A percentile compares a stretch with the other conserved stretches of the same genome.
Evolutionary conservation across 2,888 invertebrate species (phyloP).

Genomic region (Fabriciana adippe): DNA sequence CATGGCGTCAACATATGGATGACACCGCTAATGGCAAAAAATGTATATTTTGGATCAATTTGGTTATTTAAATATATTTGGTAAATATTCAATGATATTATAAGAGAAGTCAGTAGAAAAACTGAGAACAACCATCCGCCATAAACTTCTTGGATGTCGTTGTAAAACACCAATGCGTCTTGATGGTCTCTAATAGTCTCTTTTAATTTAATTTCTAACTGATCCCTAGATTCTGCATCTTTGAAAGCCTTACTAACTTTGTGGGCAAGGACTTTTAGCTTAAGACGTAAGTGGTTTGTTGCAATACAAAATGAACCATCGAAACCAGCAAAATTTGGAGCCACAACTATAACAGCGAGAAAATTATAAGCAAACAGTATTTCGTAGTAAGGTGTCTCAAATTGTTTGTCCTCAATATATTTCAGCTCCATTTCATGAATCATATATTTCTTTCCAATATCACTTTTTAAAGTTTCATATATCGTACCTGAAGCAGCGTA

Average conservation of each 20-base stretch:
- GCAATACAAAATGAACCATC: slow-evolving; percentile 68
- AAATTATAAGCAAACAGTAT: slow-evolving; percentile 59
- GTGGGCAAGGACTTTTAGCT: slow-evolving; percentile 57
- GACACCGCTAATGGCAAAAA: slow-evolving; percentile 55
- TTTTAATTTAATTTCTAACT: slow-evolving; percentile 50
- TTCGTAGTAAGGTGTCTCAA: slow-evolving; percentile 61
- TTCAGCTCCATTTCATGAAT: slow-evolving; percentile 64
- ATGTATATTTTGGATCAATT: slow-evolving; percentile 56
- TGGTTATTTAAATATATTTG: slow-evolving; percentile 53
- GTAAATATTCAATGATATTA: slow-evolving; percentile 64
- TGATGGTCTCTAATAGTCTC: slow-evolving; percentile 60
- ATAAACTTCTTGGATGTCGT: slow-evolving; percentile 56
- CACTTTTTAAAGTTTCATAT: slow-evolving; percentile 54
- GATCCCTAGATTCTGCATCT: slow-evolving; percentile 44
- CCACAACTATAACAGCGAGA: slow-evolving; percentile 51
- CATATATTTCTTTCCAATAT: slow-evolving; percentile 55
- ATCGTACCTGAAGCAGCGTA: slow-evolving; percentile 55
- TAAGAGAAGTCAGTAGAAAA: slow-evolving; percentile 55
- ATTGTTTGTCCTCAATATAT: slow-evolving; percentile 59
- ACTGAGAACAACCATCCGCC: slow-evolving; percentile 62
- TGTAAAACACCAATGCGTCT: slow-evolving; percentile 54
- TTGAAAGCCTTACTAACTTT: slow-evolving; percentile 55
- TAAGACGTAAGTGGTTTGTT: slow-evolving; percentile 59
- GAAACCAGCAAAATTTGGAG: slow-evolving; percentile 59
- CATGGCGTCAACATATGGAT: slow-evolving; percentile 64